Evolutionary conservation across 2,113 vertebrate species (phyloP).

Genomic region (Macaca mulatta): DNA sequence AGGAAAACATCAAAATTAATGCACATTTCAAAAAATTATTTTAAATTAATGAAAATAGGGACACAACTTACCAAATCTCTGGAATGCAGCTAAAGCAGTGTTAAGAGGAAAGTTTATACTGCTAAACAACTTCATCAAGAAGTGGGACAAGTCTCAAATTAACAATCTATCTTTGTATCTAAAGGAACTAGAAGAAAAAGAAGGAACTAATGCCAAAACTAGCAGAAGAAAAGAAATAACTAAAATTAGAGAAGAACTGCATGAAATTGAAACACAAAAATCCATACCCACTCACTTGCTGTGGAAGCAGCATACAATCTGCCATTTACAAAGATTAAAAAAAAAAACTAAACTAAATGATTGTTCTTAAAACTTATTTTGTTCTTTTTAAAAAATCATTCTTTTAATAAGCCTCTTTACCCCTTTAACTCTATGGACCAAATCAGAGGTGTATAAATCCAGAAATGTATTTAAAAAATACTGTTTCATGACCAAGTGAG

Average conservation of each 20-base stretch:
- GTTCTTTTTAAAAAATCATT: not conserved
- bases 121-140: no score
- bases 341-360: not conserved
- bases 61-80: no score
- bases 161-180: no score
- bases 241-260: not conserved
- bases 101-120: no score
- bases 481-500: not conserved
- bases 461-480: not conserved
- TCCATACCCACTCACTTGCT: not conserved
- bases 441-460: not conserved
- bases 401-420: not conserved
- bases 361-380: conserved; percentile 12
- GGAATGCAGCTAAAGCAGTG: no score
- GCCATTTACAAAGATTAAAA: not conserved
- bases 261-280: no score
- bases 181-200: no score
- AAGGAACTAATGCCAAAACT: no score
- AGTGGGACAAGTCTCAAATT: no score
- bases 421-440: not conserved
- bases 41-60: no score
- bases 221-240: not conserved
- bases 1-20: no score
- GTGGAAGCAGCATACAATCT: not conserved
- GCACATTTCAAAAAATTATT: no score